A percentile compares a stretch with the other conserved stretches of the same genome.
Evolutionary conservation across 2,888 invertebrate genomes (phyloP).

Genomic region (Noctua comes): DNA sequence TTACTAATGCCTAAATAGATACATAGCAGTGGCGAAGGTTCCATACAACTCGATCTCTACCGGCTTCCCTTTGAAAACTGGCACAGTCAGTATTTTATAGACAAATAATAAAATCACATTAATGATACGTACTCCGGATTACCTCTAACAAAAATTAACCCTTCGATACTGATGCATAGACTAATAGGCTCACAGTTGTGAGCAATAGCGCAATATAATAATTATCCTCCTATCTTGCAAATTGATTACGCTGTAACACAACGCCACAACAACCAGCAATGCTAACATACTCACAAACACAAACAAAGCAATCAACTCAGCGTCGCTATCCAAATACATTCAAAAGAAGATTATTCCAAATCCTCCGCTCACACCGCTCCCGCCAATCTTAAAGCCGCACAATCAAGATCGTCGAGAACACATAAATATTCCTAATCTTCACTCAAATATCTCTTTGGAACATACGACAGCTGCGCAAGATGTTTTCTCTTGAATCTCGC

Average conservation of each 20-base stretch:
- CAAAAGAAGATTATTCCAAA: conserved; percentile 52
- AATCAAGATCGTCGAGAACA: conserved; percentile 61
- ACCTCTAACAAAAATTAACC: no score
- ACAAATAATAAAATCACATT: no score
- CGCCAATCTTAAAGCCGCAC: conserved; percentile 54
- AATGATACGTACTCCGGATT: no score
- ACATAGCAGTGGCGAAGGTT: no score
- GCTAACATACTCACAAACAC: not conserved
- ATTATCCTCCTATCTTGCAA: not conserved
- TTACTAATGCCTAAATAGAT: not conserved
- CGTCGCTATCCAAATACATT: conserved; percentile 30
- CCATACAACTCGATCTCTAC: no score
- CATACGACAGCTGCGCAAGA: conserved; percentile 61
- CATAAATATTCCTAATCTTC: conserved; percentile 69
- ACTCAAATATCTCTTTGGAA: conserved; percentile 65
- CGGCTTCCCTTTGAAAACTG: no score
- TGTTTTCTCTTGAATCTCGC: conserved; percentile 63
- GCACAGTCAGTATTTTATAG: no score
- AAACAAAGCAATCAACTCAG: conserved; percentile 38
- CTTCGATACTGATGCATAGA: no score
- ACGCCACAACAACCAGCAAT: not conserved
- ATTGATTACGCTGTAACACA: not conserved
- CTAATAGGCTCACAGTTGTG: not conserved
- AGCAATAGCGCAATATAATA: not conserved
- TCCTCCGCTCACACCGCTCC: conserved; percentile 10